Percentiles rank a stretch among this genome's conserved stretches.
Conservation (phyloP, 2,888 invertebrate genomes). For the Tipula helvola region DNA sequence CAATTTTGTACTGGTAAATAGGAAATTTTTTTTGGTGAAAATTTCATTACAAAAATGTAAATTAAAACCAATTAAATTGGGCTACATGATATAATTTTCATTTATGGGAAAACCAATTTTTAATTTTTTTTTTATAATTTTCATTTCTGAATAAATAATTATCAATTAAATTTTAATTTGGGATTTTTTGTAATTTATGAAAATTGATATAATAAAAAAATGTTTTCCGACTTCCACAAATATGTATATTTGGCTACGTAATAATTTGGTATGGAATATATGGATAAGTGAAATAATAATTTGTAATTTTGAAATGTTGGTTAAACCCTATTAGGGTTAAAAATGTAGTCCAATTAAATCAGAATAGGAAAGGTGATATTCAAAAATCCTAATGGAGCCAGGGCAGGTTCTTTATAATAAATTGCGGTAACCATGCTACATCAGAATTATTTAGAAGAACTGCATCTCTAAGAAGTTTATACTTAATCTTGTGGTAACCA, state of each 20-base stretch:
- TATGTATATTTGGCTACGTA: neutral
- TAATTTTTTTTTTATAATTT: neutral
- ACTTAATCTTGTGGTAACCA: too few relatives aligned
- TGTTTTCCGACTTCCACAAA: neutral
- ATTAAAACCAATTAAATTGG: neutral
- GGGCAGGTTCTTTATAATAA: too few relatives aligned
- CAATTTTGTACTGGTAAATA: neutral
- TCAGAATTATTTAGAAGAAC: too few relatives aligned
- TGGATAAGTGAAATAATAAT: too few relatives aligned
- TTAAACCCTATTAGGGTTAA: too few relatives aligned
- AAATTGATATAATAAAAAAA: neutral
- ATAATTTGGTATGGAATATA: neutral
- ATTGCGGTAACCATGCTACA: too few relatives aligned
- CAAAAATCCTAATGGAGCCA: too few relatives aligned
- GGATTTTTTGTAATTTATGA: neutral
- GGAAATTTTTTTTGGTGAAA: neutral
- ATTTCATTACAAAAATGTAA: neutral
- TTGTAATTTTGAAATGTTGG: too few relatives aligned
- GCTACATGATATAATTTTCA: neutral
- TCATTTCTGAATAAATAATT: neutral
- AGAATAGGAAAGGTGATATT: too few relatives aligned
- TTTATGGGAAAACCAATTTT: neutral
- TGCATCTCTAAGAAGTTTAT: too few relatives aligned
- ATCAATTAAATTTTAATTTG: neutral
- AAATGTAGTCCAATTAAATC: too few relatives aligned